Evolutionary conservation across 1,140 invertebrate genomes (phyloP).

Genomic region (Chironomus striatipennis): DNA sequence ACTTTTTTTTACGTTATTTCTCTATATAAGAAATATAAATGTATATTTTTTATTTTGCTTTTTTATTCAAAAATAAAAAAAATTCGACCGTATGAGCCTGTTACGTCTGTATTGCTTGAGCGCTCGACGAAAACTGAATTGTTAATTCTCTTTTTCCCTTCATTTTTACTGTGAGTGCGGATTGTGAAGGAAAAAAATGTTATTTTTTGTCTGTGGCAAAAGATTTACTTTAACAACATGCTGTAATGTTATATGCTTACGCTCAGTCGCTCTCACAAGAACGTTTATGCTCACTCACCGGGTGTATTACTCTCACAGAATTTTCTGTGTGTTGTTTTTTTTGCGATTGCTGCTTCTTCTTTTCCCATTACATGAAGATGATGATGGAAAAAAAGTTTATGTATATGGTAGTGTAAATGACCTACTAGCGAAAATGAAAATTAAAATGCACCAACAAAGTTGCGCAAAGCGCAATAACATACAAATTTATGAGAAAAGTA

Average conservation of each 20-base stretch:
- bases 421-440: constrained; percentile 12
- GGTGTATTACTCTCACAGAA: background rate
- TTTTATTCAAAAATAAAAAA: no score
- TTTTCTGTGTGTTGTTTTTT: background rate
- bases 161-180: constrained; percentile 11
- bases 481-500: constrained; percentile 14
- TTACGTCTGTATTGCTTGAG: background rate
- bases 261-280: background rate
- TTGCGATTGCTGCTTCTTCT: background rate
- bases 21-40: background rate
- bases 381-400: background rate
- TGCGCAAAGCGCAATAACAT: constrained; percentile 11
- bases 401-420: background rate
- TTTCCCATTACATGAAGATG: background rate
- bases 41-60: background rate
- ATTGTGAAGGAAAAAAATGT: background rate
- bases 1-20: background rate
- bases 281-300: no score
- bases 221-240: background rate
- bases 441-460: constrained; percentile 13
- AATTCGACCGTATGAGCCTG: constrained; percentile 4
- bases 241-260: background rate
- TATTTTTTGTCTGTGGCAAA: background rate
- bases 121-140: background rate
- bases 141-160: background rate